A percentile compares a stretch with the other conserved stretches of the same genome.
phyloP scores from a whole-genome alignment of 2,113 vertebrate genomes.

The Pangasianodon hypophthalmus region DNA sequence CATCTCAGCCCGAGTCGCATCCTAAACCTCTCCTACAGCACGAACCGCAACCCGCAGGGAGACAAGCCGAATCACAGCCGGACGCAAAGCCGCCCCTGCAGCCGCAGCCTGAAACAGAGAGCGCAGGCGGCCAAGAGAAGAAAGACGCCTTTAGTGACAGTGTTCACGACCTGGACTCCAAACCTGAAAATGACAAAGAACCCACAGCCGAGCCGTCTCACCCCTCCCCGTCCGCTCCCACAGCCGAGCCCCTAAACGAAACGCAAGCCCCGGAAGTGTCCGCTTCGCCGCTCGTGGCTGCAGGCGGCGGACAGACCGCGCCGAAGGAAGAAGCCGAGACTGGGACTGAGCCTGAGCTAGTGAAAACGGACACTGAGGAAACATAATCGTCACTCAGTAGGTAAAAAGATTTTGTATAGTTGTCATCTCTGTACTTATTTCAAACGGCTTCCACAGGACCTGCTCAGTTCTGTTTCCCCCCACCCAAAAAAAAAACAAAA shows the following conservation, averaged over 20 bases:
- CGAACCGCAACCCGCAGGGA: conserved; percentile 35
- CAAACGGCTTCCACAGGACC: conserved; percentile 92
- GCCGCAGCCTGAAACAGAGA: conserved; percentile 71
- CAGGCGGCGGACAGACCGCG: conserved; percentile 90
- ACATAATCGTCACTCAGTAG: conserved; percentile 99
- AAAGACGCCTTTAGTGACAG: conserved; percentile 79
- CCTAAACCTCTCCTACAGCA: conserved; percentile 32
- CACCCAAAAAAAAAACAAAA: conserved; percentile 77
- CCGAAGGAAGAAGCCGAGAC: conserved; percentile 90
- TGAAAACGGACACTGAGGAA: conserved; percentile 99
- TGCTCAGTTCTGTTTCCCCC: conserved; percentile 84
- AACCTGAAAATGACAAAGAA: conserved; percentile 56
- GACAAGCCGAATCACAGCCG: conserved; percentile 1
- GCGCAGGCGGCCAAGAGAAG: conserved; percentile 72
- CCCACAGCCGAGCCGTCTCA: conserved; percentile 42
- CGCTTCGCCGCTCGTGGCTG: conserved; percentile 77
- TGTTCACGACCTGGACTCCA: conserved; percentile 80
- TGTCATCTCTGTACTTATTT: conserved; percentile 99
- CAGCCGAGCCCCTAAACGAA: conserved; percentile 66
- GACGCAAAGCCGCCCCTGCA: conserved; percentile 42
- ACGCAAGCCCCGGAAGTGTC: conserved; percentile 74
- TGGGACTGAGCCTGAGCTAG: conserved; percentile 99
- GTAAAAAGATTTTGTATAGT: conserved; percentile 99
- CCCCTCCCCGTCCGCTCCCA: conserved; percentile 4
- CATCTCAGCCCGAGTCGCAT: conserved; percentile 39